Conservation (phyloP, 1,140 invertebrate genomes). For the Dendrolimus punctatus region DNA sequence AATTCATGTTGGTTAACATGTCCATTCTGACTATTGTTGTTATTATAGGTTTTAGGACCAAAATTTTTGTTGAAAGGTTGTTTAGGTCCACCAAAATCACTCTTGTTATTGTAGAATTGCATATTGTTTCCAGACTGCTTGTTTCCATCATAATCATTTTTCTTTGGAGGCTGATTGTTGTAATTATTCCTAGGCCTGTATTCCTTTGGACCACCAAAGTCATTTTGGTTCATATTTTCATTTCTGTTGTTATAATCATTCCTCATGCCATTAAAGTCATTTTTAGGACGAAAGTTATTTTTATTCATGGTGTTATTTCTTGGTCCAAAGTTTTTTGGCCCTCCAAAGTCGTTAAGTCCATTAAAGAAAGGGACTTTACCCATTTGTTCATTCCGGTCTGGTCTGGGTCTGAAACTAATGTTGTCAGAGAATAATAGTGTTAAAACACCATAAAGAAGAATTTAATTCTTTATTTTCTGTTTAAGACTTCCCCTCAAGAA, state of each 20-base stretch:
- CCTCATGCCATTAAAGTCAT: constrained; percentile 68
- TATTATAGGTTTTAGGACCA: constrained; percentile 50
- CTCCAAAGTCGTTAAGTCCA: constrained; percentile 64
- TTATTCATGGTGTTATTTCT: constrained; percentile 61
- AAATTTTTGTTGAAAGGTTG: constrained; percentile 52
- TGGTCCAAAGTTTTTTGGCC: constrained; percentile 68
- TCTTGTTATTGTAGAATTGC: constrained; percentile 58
- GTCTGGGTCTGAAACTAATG: constrained; percentile 70
- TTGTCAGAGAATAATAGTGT: constrained; percentile 8
- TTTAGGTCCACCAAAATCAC: constrained; percentile 68
- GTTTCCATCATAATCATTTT: constrained; percentile 51
- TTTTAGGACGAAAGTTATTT: constrained; percentile 61
- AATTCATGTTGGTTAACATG: constrained; percentile 36
- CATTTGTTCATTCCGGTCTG: constrained; percentile 75
- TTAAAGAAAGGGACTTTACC: constrained; percentile 71
- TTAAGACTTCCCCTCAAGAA: too few relatives aligned
- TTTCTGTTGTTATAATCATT: constrained; percentile 72
- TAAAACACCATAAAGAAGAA: constrained; percentile 10
- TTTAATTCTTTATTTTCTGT: too few relatives aligned
- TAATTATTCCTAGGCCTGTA: constrained; percentile 72
- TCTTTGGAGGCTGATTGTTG: constrained; percentile 64
- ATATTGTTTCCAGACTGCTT: constrained; percentile 68
- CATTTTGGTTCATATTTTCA: constrained; percentile 50
- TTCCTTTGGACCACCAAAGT: constrained; percentile 65
- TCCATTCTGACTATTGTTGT: constrained; percentile 47